Base-by-base conservation (phyloP, 2,888 invertebrate species). In the Polyommatus iphigenia region DNA sequence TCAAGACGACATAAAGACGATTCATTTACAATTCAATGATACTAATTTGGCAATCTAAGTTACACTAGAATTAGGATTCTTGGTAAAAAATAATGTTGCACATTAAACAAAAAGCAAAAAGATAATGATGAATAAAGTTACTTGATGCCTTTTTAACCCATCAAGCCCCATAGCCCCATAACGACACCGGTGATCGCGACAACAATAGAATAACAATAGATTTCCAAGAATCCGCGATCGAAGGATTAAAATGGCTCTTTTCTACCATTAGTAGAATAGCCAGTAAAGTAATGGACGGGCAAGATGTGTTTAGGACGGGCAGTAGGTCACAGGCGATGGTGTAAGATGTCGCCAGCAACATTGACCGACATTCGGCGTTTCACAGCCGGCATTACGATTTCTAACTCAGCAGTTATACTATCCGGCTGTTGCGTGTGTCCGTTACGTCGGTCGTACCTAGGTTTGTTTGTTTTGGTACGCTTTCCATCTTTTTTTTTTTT, bases 301-400 rank as follows among this genome's bases (percentile, higher is more conserved):
- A 81, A 20, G 41, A 36, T 46, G 41, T 18, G 20, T 24, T 18
- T 50, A 80, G 81, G 78, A 80, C 79, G 82, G 81, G 80, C 79
- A 81, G 82, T 83, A 83, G 82, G 81, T 75, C 81, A 80, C 67
- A 15, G 67, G 67, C 80, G 80, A 80, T 82, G 79, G 82, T 81
- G 84, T 79, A 76, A 87, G 87, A 85, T 91, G 90, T 88, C 90
- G 88, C 88, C 83, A 83, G 81, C 87, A 91, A 87, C 92, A 92
- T 93, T 92, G 92, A 92, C 92, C 92, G 89, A 91, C 86, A 89
- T 73, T 91, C 29, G 67, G 67, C 67, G 67, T 67, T 67, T 67
- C 67, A 67, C 32, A 67, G 67, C 13, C 67, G 67, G 29, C 67
- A 86, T 79, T 36, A 80, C 84, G 81, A 83, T 87, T 86, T 85